Evolutionary conservation across 2,797 vertebrate species (phyloP), one percentile per base, ranked within the genome.

Genomic region (Brotula barbata): DNA sequence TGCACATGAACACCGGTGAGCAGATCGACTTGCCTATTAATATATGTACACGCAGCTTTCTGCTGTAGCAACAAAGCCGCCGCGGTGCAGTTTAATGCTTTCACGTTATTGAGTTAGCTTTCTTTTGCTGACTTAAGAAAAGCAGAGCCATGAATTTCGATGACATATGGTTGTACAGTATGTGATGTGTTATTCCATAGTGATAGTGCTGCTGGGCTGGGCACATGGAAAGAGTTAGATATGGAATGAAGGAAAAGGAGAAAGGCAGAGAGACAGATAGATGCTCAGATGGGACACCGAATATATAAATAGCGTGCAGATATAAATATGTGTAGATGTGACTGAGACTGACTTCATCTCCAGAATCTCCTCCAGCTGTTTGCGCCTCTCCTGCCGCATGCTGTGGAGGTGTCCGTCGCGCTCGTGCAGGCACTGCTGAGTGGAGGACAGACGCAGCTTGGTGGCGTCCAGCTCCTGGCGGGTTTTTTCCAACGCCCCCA

Each of bases 331-430:
- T 39, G 7, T 42, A 52, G 20, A 45, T 17, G 42, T 15, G 25
- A 42, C 20, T 8, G 39, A 45, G 57, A 92, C 97, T 95, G 84
- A 98, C 96, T 98, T 98, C 93, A 98, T 96, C 89, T 97, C 95
- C 64, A 98, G 89, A 66, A 99, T 95, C 87, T 98, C 96, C 82
- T 97, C 94, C 39, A 97, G 92, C 86, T 99, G 95, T 69, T 95
- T 96, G 73, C 95, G 93, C 71, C 93, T 75, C 54, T 99, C 95
- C 63, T 94, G 91, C 20, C 92, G 91, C 64, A 96, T 88, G 69
- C 90, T 94, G 73, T 87, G 92, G 65, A 99, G 86, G 80, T 97
- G 94, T 20, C 93, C 91, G 62, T 98, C 96, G 57, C 94, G 88
- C 37, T 98, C 97, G 8, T 93, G 93, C 72, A 99, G 85, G 36